These are phyloP conservation scores for Aeoliscus strigatus DNA, from an alignment of 2,797 vertebrate genomes.

Conservation along the genomic window DNA sequence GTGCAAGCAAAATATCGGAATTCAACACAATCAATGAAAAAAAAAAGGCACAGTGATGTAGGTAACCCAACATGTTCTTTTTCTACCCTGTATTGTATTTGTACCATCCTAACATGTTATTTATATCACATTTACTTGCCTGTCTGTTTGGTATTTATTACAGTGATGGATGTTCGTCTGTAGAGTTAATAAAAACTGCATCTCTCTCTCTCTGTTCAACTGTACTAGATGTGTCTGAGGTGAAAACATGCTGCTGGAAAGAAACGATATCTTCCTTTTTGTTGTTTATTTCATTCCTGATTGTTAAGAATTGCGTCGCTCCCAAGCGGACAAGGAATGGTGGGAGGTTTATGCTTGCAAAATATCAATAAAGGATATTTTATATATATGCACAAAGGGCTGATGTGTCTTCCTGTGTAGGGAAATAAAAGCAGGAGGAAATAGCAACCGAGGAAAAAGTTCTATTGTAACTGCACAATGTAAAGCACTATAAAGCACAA, in stretches of 20 bases:
- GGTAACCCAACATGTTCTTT: conserved; percentile 18
- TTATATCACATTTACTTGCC: conserved; percentile 59
- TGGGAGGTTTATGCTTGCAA: conserved; percentile 63
- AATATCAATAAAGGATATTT: conserved; percentile 78
- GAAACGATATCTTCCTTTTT: conserved; percentile 24
- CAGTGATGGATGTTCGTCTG: conserved; percentile 49
- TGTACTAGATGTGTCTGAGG: conserved; percentile 54
- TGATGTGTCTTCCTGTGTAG: conserved; percentile 3
- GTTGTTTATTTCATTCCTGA: conserved; percentile 40
- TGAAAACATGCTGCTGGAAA: conserved; percentile 60
- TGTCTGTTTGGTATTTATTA: conserved; percentile 75
- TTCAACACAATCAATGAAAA: conserved; percentile 30
- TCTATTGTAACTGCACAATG: too few species aligned
- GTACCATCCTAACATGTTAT: conserved; percentile 58
- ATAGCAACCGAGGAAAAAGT: neutral
- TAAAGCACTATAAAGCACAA: too few species aligned
- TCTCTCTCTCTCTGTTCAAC: conserved; percentile 47
- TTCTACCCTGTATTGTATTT: conserved; percentile 37
- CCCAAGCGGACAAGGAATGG: conserved; percentile 25
- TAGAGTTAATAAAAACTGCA: conserved; percentile 49
- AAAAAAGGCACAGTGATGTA: conserved; percentile 29
- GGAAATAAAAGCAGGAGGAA: neutral
- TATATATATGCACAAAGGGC: conserved; percentile 55
- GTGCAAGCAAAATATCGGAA: conserved; percentile 15
- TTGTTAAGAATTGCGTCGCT: conserved; percentile 26